Percentiles rank a stretch among this genome's conserved stretches.
phyloP scores from a whole-genome alignment of 2,888 invertebrate species.

The Sthenelais limicola region DNA sequence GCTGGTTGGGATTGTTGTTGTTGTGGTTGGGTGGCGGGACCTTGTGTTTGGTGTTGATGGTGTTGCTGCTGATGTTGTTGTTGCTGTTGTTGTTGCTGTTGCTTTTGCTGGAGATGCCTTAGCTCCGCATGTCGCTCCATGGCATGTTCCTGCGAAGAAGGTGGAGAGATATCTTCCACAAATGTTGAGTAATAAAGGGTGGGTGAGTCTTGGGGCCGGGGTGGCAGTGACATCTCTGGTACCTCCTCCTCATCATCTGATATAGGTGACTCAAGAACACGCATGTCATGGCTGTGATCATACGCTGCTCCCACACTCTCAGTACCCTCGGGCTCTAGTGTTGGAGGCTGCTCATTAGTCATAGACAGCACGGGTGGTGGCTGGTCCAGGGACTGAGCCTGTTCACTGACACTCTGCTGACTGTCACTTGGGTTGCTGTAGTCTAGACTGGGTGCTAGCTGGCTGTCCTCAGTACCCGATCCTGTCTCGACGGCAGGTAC shows the following conservation, averaged over 20 bases:
- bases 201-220: constrained; percentile 38
- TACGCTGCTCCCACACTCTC: too few relatives aligned
- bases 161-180: constrained; percentile 27
- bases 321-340: too few relatives aligned
- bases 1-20: neutral
- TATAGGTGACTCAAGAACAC: constrained; percentile 38
- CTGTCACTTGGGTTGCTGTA: neutral
- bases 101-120: constrained; percentile 17
- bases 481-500: neutral
- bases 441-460: neutral
- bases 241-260: constrained; percentile 37
- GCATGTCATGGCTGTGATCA: constrained; percentile 24
- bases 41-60: constrained; percentile 10
- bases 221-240: constrained; percentile 25
- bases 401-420: neutral
- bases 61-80: constrained; percentile 21
- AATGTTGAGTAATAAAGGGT: constrained; percentile 25
- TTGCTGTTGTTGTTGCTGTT: neutral
- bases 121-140: constrained; percentile 16
- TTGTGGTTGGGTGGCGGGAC: neutral
- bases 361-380: too few relatives aligned
- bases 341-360: too few relatives aligned
- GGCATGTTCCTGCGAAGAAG: constrained; percentile 30
- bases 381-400: neutral
- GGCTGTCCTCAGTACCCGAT: constrained; percentile 15